Conservation (phyloP, 2,888 invertebrate genomes). For the Deilephila porcellus region DNA sequence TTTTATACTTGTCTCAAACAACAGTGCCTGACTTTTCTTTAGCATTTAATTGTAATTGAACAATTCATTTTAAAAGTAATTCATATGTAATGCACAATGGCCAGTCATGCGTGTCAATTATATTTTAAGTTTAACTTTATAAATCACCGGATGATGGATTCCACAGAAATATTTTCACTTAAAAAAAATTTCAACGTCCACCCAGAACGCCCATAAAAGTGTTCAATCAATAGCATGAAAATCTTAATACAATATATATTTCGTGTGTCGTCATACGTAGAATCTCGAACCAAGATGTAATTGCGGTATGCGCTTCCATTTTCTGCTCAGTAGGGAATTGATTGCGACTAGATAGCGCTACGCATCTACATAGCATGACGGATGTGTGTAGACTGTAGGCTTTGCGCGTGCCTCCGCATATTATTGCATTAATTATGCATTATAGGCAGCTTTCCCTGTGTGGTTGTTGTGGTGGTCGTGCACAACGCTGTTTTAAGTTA, state of each 20-base stretch:
- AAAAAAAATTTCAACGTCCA: too few relatives aligned
- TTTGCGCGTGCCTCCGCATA: constrained; percentile 29
- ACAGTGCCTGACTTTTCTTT: too few relatives aligned
- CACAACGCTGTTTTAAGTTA: background rate
- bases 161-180: too few relatives aligned
- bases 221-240: too few relatives aligned
- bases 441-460: constrained; percentile 24
- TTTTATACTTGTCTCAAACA: too few relatives aligned
- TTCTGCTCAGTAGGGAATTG: constrained; percentile 27
- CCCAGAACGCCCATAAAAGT: too few relatives aligned
- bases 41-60: too few relatives aligned
- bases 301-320: constrained; percentile 19
- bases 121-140: too few relatives aligned
- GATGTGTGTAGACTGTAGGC: constrained; percentile 20
- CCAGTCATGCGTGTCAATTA: too few relatives aligned
- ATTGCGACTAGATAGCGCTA: constrained; percentile 26
- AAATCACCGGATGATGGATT: too few relatives aligned
- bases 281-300: background rate
- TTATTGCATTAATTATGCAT: constrained; percentile 28
- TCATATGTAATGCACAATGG: too few relatives aligned
- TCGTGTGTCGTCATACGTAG: background rate
- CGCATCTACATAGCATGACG: constrained; percentile 10
- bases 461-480: background rate
- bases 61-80: too few relatives aligned
- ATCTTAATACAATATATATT: background rate